Evolutionary conservation across 2,113 vertebrate genomes (phyloP).

Genomic region (Onychorhynchus coronatus): DNA sequence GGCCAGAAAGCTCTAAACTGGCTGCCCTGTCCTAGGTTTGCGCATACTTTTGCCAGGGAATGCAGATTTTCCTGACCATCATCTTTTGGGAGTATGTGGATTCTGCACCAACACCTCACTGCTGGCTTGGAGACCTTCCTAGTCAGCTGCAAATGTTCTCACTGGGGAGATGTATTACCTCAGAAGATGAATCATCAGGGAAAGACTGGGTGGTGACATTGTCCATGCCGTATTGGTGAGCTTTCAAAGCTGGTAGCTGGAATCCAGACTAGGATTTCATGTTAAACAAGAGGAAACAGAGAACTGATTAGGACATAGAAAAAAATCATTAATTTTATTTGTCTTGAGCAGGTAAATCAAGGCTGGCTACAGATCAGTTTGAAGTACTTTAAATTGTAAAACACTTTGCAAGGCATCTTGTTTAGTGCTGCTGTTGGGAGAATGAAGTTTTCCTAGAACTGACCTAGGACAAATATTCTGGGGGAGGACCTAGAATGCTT

Average conservation of each 20-base stretch:
- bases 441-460: not conserved
- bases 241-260: not conserved
- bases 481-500: not conserved
- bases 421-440: not conserved
- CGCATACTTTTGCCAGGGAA: not conserved
- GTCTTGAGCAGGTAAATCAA: not conserved
- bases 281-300: not conserved
- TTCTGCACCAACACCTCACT: not conserved
- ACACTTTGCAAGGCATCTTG: not conserved
- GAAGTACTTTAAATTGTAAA: not conserved
- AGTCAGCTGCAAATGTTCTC: not conserved
- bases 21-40: not conserved
- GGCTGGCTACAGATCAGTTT: not conserved
- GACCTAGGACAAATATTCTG: not conserved
- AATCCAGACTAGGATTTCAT: not conserved
- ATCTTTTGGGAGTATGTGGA: not conserved
- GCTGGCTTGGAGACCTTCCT: not conserved
- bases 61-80: not conserved
- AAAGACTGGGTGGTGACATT: not conserved
- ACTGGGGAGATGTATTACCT: not conserved
- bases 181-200: not conserved
- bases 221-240: not conserved
- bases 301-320: not conserved
- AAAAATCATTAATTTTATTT: not conserved
- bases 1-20: not conserved